These are phyloP conservation scores for Drosophila siamana DNA, from an alignment of 2,888 invertebrate genomes.

Conservation along the genomic window DNA sequence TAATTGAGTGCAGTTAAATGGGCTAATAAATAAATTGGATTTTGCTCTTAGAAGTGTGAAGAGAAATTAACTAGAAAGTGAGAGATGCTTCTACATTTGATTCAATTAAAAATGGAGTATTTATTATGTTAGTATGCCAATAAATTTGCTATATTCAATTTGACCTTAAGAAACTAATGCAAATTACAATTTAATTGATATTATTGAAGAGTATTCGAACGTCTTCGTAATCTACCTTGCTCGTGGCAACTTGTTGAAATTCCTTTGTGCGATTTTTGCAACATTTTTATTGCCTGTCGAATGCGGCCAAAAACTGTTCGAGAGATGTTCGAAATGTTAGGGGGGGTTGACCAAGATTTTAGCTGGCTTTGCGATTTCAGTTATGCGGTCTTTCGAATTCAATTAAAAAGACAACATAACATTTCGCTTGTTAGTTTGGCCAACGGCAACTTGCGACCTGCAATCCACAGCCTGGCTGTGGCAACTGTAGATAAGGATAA, in stretches of 20 bases:
- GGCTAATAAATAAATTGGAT: too few species aligned
- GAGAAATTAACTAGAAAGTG: too few species aligned
- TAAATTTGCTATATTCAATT: too few species aligned
- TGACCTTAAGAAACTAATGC: too few species aligned
- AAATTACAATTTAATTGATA: background rate
- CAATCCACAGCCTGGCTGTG: constrained; percentile 24
- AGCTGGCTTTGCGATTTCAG: constrained; percentile 77
- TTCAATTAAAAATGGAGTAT: too few species aligned
- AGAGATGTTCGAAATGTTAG: constrained; percentile 24
- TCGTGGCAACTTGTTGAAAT: constrained; percentile 50
- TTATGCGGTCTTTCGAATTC: constrained; percentile 77
- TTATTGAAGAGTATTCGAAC: constrained; percentile 22
- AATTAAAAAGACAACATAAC: constrained; percentile 78
- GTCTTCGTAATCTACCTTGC: background rate
- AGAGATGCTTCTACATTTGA: too few species aligned
- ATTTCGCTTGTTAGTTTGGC: constrained; percentile 57
- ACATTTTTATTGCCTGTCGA: constrained; percentile 81
- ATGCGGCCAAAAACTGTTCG: constrained; percentile 50
- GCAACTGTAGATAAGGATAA: constrained; percentile 53
- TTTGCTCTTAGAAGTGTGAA: too few species aligned
- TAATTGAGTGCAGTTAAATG: too few species aligned
- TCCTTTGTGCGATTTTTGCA: constrained; percentile 66
- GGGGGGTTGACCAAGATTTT: constrained; percentile 66
- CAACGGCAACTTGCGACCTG: constrained; percentile 24
- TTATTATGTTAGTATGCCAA: too few species aligned